Evolutionary conservation across 1,140 invertebrate species (phyloP).

Genomic region (Pogonomyrmex californicus): DNA sequence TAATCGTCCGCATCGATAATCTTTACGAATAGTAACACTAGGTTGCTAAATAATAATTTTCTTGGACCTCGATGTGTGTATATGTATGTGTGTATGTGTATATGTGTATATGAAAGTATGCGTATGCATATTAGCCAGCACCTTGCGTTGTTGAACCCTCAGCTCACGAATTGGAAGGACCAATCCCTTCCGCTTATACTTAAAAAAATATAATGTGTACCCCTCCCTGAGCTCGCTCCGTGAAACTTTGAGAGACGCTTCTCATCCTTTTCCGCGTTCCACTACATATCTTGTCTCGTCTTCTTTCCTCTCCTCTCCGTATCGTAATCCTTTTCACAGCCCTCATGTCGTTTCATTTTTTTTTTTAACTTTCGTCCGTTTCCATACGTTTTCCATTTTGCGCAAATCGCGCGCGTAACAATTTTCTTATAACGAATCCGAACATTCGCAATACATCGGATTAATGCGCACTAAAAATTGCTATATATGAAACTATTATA

Average conservation of each 20-base stretch:
- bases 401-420: conserved; percentile 67
- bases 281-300: conserved; percentile 44
- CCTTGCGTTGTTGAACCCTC: conserved; percentile 59
- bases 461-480: too few species aligned
- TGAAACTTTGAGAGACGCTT: conserved; percentile 68
- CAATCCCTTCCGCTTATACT: conserved; percentile 64
- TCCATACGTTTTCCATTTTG: conserved; percentile 39
- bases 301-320: conserved; percentile 53
- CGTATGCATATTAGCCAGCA: conserved; percentile 61
- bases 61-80: conserved; percentile 83
- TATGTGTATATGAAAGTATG: conserved; percentile 2
- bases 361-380: conserved; percentile 54
- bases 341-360: conserved; percentile 82
- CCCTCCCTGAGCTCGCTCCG: conserved; percentile 82
- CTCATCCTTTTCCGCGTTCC: conserved; percentile 39
- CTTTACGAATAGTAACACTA: conserved; percentile 85
- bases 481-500: too few species aligned
- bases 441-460: too few species aligned
- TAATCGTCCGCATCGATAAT: conserved; percentile 84
- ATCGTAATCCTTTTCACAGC: conserved; percentile 83
- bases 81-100: conserved; percentile 34
- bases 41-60: conserved; percentile 85
- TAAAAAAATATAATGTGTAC: conserved; percentile 76
- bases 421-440: conserved; percentile 46
- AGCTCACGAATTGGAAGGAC: conserved; percentile 58